Conservation (phyloP, 2,113 vertebrate genomes). For the Microtus oregoni region DNA sequence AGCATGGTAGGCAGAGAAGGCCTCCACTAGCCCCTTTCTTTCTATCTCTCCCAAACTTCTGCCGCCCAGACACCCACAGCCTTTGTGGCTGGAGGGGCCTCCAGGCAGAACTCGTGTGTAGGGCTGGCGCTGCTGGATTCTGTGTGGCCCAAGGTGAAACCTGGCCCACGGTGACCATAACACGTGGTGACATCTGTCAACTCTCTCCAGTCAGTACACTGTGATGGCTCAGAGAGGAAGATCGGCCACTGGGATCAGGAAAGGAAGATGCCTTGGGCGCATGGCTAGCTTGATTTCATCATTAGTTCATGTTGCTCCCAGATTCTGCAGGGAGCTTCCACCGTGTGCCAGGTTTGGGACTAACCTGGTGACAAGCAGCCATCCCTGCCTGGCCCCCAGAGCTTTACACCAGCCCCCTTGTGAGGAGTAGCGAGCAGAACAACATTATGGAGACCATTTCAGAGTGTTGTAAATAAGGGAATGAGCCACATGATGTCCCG, state of each 20-base stretch:
- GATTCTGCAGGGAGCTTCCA: rapidly evolving
- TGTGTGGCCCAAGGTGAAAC: slow-evolving; percentile 71
- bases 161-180: slow-evolving; percentile 83
- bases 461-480: background rate
- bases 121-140: slow-evolving; percentile 71
- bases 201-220: slow-evolving; percentile 72
- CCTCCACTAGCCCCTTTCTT: slow-evolving; percentile 44
- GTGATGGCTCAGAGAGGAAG: slow-evolving; percentile 79
- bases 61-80: slow-evolving; percentile 68
- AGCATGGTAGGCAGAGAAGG: background rate
- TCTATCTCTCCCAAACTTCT: background rate
- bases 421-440: rapidly evolving
- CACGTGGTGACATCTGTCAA: slow-evolving; percentile 86
- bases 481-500: background rate
- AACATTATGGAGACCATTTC: background rate
- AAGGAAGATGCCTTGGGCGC: slow-evolving; percentile 48
- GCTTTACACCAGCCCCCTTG: rapidly evolving
- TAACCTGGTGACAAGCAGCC: rapidly evolving
- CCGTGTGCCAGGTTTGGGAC: rapidly evolving
- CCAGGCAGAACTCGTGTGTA: slow-evolving; percentile 77
- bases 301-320: rapidly evolving
- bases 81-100: slow-evolving; percentile 76
- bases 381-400: background rate
- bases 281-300: rapidly evolving
- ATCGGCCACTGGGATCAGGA: slow-evolving; percentile 74